Conservation (phyloP, 2,888 invertebrate species). For the Nipponacmea schrenckii region DNA sequence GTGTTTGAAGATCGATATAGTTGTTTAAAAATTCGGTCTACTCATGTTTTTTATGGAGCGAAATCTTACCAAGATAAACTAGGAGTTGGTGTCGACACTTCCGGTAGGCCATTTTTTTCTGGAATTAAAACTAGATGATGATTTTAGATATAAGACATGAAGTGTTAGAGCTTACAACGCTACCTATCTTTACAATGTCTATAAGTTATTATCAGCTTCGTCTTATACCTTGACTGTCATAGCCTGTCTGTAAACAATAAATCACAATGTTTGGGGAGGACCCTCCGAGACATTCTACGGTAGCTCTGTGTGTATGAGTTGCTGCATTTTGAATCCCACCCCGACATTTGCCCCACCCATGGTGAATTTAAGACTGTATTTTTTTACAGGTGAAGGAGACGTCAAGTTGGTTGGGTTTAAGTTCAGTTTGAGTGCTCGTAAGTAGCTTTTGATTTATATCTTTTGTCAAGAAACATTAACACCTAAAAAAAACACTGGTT, state of each 20-base stretch:
- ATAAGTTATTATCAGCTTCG: too few relatives aligned
- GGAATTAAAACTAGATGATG: neutral
- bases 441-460: neutral
- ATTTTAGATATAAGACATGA: neutral
- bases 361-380: neutral
- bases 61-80: slow-evolving; percentile 47
- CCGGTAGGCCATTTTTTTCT: slow-evolving; percentile 22
- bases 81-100: slow-evolving; percentile 28
- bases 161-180: neutral
- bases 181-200: slow-evolving; percentile 1
- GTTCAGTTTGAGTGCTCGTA: slow-evolving; percentile 5
- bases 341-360: too few relatives aligned
- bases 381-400: slow-evolving; percentile 7
- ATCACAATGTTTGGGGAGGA: too few relatives aligned
- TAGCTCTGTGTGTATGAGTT: too few relatives aligned
- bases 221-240: neutral
- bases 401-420: slow-evolving; percentile 5
- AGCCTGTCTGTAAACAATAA: too few relatives aligned
- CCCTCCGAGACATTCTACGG: too few relatives aligned
- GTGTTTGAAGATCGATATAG: slow-evolving; percentile 34
- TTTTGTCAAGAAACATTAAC: neutral
- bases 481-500: too few relatives aligned
- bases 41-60: slow-evolving; percentile 37
- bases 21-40: slow-evolving; percentile 34
- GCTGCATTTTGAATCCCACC: too few relatives aligned